A percentile compares a stretch with the other conserved stretches of the same genome.
Evolutionary conservation across 2,797 vertebrate genomes (phyloP).

Genomic region (Ceryle rudis): DNA sequence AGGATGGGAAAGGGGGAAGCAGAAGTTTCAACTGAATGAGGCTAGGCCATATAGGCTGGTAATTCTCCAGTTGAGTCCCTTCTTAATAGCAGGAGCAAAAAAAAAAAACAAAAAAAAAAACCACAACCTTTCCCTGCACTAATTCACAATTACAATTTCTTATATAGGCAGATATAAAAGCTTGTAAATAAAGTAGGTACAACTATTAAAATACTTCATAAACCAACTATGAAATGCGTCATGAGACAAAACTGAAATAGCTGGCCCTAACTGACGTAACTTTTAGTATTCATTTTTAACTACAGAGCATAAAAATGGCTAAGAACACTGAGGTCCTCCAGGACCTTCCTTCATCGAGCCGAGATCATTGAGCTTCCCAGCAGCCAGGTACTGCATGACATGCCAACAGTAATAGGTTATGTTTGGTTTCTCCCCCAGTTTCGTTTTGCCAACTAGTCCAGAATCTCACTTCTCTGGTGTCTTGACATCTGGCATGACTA

Average conservation of each 20-base stretch:
- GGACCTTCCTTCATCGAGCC: not conserved
- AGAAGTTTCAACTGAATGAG: too few species aligned
- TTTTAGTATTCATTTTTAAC: not conserved
- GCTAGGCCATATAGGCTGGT: too few species aligned
- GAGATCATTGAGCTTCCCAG: accelerated
- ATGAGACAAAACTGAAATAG: not conserved
- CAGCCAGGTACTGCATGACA: not conserved
- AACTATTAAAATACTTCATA: not conserved
- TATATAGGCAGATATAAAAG: not conserved
- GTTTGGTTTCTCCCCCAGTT: not conserved
- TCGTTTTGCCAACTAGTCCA: not conserved
- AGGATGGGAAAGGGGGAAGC: too few species aligned
- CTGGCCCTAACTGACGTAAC: not conserved
- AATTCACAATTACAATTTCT: not conserved
- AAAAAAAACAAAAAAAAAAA: too few species aligned
- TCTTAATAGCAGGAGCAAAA: too few species aligned
- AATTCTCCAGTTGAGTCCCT: too few species aligned
- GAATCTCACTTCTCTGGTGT: not conserved
- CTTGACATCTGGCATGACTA: not conserved
- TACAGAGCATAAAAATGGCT: not conserved
- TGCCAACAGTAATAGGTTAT: not conserved
- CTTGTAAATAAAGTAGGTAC: not conserved
- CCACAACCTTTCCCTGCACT: not conserved
- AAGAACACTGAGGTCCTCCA: not conserved
- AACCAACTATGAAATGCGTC: not conserved